Conservation (phyloP, 2,113 vertebrate species). For the Hemichromis elongatus region DNA sequence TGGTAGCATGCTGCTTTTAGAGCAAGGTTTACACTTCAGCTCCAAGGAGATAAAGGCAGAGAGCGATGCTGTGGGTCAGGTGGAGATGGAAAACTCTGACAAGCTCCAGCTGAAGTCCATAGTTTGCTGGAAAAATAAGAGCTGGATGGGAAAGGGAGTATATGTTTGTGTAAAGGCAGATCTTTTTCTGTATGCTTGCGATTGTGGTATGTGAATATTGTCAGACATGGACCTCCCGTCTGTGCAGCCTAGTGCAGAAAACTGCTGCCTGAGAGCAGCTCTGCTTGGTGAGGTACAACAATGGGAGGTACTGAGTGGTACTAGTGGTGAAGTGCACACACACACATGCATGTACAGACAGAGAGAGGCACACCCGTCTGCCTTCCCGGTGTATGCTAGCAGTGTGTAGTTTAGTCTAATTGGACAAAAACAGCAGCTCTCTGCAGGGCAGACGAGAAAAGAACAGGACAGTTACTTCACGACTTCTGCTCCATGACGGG, state of each 20-base stretch:
- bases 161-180: not conserved
- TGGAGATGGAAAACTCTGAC: not conserved
- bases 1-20: not conserved
- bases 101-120: not conserved
- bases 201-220: not conserved
- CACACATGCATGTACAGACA: not conserved
- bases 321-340: not conserved
- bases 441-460: not conserved
- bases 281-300: not conserved
- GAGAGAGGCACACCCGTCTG: not conserved
- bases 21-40: conserved; percentile 14
- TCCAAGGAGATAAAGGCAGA: not conserved
- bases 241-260: not conserved
- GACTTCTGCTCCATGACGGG: conserved; percentile 18
- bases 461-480: conserved; percentile 18
- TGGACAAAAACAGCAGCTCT: conserved; percentile 32
- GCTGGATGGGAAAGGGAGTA: not conserved
- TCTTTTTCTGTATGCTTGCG: not conserved
- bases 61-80: not conserved
- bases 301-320: conserved; percentile 21
- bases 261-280: not conserved
- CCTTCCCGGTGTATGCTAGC: not conserved
- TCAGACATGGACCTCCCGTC: not conserved
- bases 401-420: not conserved
- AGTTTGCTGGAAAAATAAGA: not conserved